These are phyloP conservation scores for Borostomias antarcticus DNA, from an alignment of 2,797 vertebrate species.

Conservation along the genomic window DNA sequence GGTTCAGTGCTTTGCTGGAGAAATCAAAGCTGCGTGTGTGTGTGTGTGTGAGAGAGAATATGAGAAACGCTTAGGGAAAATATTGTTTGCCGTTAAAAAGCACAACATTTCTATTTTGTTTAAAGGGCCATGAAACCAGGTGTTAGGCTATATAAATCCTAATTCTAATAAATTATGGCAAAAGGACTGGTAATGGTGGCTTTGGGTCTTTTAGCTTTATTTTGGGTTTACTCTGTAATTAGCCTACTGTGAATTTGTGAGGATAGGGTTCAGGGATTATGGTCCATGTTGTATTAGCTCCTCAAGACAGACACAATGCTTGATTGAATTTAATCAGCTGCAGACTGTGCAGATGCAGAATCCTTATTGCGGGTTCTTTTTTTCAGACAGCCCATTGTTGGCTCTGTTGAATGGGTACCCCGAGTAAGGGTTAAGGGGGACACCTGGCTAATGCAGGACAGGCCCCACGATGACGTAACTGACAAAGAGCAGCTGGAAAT, in stretches of 20 bases:
- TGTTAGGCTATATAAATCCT: no score
- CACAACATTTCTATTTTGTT: no score
- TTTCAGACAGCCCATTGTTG: constrained; percentile 47
- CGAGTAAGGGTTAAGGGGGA: constrained; percentile 47
- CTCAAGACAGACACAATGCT: background rate
- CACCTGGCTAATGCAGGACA: constrained; percentile 64
- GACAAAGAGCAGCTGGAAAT: constrained; percentile 70
- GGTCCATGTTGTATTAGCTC: background rate
- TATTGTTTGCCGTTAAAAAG: no score
- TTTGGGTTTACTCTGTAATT: background rate
- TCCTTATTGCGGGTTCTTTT: constrained; percentile 44
- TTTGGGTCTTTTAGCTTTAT: background rate
- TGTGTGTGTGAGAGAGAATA: no score
- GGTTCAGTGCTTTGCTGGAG: no score
- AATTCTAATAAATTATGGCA: no score
- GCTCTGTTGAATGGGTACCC: constrained; percentile 58
- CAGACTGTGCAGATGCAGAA: constrained; percentile 56
- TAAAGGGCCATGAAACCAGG: no score
- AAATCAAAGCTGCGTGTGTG: no score
- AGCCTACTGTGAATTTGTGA: background rate
- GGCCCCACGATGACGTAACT: constrained; percentile 43
- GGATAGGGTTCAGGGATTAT: no score
- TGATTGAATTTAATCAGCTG: constrained; percentile 30
- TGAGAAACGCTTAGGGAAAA: no score
- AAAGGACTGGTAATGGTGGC: no score